Evolutionary conservation across 2,888 invertebrate species (phyloP).

Genomic region (Apamea sordens): DNA sequence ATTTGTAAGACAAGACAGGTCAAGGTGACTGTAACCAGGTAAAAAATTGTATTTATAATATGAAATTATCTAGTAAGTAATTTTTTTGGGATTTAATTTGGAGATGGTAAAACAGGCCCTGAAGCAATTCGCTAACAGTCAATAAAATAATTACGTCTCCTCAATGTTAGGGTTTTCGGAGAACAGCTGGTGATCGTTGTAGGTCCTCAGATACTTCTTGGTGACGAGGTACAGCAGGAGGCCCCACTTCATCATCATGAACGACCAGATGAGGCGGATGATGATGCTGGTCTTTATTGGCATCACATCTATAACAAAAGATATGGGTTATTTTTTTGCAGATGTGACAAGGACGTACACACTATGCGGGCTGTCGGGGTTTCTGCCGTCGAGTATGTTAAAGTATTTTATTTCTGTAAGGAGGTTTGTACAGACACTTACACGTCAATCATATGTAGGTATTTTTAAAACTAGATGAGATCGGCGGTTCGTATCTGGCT

Average conservation of each 20-base stretch:
- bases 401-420: too few relatives aligned
- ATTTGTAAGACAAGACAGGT: background rate
- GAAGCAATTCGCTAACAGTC: constrained; percentile 54
- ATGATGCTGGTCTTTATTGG: constrained; percentile 86
- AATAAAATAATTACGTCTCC: constrained; percentile 79
- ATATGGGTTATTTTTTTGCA: constrained; percentile 9
- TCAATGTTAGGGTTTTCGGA: constrained; percentile 86
- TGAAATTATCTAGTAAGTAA: background rate
- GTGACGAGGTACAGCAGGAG: constrained; percentile 85
- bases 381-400: too few relatives aligned
- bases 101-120: constrained; percentile 32
- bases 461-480: too few relatives aligned
- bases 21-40: background rate
- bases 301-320: constrained; percentile 81
- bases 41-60: background rate
- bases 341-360: background rate
- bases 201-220: constrained; percentile 84
- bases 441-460: too few relatives aligned
- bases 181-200: constrained; percentile 86
- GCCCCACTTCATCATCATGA: constrained; percentile 90
- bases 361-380: background rate
- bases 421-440: background rate
- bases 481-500: background rate
- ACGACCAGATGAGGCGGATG: constrained; percentile 88
- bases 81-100: background rate